Base-by-base conservation (phyloP, 2,113 vertebrate species). In the Ctenodactylus gundi region DNA sequence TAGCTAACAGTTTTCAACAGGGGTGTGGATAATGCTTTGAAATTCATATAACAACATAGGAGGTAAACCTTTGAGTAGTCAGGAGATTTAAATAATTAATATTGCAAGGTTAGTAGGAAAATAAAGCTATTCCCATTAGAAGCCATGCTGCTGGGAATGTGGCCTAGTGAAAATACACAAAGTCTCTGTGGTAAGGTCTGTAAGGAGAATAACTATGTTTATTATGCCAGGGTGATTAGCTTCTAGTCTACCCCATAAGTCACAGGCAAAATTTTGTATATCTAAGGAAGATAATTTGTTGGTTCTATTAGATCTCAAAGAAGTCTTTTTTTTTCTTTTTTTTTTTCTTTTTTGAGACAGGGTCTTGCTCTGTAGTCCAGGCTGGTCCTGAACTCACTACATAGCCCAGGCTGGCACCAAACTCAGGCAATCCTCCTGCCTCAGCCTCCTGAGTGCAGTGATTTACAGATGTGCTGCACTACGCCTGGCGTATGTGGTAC, bases 1-100 rank as follows among this genome's bases (percentile, higher is more conserved):
- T 65, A 89, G 62, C 27, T 91, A 60, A 65, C 25, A 80, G 46
- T 60, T 94, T 89, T 86, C 62, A 93, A 62, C 55, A 62, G 39
- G 34, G 36, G 23, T 85, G 15, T 65, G n/a, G 44, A 67, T 65
- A 83, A 27, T 65, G 46, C 44, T 90, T 81, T 90, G 65, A 93
- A 76, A 77, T 70, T 81, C 11, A 44, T 76, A 29, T 41, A 60
- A 29, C 14, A 39, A 36, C 76, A 82, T 20, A 39, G 67, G 25
- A 65, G 29, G 12, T 53, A 18, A 21, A 25, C 58, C 31, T 88
- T 20, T 20, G 15, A 60, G 3, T 68, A n/a, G 44, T 83, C 20
- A 75, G 64, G n/a, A 85, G 53, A 53, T 78, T 90, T 70, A 41
- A 85, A 87, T 73, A 57, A 41, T 53, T 51, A 78, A 62, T 29